A percentile compares a stretch with the other conserved stretches of the same genome.
These are phyloP conservation scores for Microhierax caerulescens DNA, from an alignment of 2,797 vertebrate genomes.

Conservation along the genomic window DNA sequence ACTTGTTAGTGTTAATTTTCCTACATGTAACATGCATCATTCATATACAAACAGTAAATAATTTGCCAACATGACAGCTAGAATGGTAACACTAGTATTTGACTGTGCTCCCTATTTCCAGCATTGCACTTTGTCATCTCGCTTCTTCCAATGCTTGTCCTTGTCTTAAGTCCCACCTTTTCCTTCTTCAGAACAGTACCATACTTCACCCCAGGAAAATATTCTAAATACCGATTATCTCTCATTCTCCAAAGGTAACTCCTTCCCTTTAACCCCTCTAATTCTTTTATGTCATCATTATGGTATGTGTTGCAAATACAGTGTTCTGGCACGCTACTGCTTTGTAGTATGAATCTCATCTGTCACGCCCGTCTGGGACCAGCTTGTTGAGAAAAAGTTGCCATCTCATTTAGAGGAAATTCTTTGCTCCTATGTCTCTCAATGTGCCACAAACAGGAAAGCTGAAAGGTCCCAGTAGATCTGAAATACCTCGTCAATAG, in stretches of 20 bases:
- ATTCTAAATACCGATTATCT: neutral
- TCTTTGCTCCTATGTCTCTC: neutral
- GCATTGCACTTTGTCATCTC: neutral
- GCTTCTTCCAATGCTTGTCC: neutral
- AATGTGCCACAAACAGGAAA: neutral
- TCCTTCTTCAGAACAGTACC: neutral
- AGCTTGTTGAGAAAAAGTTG: neutral
- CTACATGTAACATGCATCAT: neutral
- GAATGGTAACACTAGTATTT: neutral
- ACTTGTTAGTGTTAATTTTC: neutral
- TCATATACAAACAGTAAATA: neutral
- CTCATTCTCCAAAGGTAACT: neutral
- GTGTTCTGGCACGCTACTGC: neutral
- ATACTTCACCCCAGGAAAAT: neutral
- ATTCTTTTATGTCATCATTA: neutral
- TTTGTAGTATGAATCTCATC: neutral
- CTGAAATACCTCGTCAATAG: neutral
- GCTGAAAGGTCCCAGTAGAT: neutral
- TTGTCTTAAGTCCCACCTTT: neutral
- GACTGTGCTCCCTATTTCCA: neutral
- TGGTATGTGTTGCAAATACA: neutral
- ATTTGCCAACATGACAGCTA: neutral
- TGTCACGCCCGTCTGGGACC: neutral
- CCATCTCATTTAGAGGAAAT: neutral
- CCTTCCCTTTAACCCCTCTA: neutral